phyloP scores from a whole-genome alignment of 2,113 vertebrate genomes.

The Columba janthina region DNA sequence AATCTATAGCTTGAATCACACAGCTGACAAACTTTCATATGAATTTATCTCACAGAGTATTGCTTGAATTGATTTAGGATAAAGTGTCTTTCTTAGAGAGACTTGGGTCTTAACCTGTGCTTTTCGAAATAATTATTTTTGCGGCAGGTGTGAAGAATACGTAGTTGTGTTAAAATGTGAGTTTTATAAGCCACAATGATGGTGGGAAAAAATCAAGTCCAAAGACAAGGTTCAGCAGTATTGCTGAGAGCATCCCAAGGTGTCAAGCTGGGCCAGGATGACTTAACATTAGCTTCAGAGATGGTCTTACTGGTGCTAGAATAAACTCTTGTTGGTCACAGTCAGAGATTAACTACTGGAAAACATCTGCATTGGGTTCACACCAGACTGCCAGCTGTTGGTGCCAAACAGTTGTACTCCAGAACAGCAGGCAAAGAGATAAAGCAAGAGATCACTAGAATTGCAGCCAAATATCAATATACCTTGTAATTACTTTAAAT shows the following conservation, averaged over 20 bases:
- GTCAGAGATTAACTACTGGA: not conserved
- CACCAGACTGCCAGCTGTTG: not conserved
- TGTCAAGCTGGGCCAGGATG: not conserved
- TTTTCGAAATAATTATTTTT: slow-evolving; percentile 15
- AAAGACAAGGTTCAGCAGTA: not conserved
- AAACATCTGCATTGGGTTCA: not conserved
- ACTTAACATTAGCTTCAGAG: not conserved
- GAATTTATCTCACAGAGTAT: not conserved
- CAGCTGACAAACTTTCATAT: slow-evolving; percentile 28
- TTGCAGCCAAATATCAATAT: not conserved
- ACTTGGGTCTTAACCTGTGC: not conserved
- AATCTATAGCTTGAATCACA: not conserved
- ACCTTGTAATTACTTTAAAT: not conserved
- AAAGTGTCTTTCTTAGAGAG: not conserved
- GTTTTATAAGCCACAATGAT: not conserved
- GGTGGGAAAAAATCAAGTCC: not conserved
- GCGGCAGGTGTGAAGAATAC: not conserved
- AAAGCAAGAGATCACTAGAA: not conserved
- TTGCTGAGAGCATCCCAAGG: not conserved
- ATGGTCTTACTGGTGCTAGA: not conserved
- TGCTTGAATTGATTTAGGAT: slow-evolving; percentile 49
- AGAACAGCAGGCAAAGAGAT: not conserved
- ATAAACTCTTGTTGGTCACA: not conserved
- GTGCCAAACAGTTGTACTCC: not conserved
- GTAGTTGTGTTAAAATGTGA: not conserved